Percentiles rank a stretch among this genome's conserved stretches.
Evolutionary conservation across 2,888 invertebrate species (phyloP).

Genomic region (Agriopis aurantiaria): DNA sequence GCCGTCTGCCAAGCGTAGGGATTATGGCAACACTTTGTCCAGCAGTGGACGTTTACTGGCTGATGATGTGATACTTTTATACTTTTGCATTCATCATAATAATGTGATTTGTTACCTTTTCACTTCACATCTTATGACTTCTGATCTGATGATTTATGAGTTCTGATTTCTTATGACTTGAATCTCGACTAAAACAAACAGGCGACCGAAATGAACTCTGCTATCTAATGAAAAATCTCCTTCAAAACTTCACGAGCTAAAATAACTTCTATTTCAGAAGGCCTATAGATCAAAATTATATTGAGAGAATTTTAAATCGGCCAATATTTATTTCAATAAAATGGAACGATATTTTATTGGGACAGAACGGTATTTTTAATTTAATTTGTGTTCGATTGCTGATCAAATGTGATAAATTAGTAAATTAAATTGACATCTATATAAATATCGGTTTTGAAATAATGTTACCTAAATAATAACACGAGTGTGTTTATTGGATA

Average conservation of each 20-base stretch:
- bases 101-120: not conserved
- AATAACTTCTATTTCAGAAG: not conserved
- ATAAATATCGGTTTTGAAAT: not conserved
- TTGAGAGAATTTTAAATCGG: not conserved
- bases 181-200: conserved; percentile 27
- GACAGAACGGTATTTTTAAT: conserved; percentile 12
- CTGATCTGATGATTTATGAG: too few relatives aligned
- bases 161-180: conserved; percentile 14
- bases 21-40: too few relatives aligned
- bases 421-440: not conserved
- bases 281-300: not conserved
- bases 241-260: not conserved
- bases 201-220: conserved; percentile 29
- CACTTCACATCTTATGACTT: conserved; percentile 1
- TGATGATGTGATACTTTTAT: too few relatives aligned
- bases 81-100: too few relatives aligned
- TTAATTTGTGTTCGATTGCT: conserved; percentile 8
- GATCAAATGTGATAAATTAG: conserved; percentile 7
- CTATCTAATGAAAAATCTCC: conserved; percentile 29
- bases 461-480: not conserved
- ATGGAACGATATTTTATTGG: conserved; percentile 26
- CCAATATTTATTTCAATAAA: conserved; percentile 27
- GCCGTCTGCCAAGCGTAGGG: too few relatives aligned
- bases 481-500: not conserved
- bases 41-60: too few relatives aligned